phyloP scores from a whole-genome alignment of 2,888 invertebrate species.

The Seira ritae region DNA sequence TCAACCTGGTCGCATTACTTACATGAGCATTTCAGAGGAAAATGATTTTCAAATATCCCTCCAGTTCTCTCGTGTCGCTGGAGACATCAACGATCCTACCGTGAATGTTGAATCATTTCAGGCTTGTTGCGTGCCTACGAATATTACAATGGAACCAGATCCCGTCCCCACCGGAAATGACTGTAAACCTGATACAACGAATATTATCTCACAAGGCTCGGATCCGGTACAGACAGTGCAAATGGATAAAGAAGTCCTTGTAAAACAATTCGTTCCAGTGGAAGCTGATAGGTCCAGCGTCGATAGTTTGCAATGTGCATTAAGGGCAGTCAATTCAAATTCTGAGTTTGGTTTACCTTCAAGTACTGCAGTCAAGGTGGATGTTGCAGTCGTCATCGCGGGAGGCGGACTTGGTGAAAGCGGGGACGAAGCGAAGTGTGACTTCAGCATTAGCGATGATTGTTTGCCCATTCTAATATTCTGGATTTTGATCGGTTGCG shows the following conservation, averaged over 20 bases:
- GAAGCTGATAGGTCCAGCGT: not conserved
- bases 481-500: slow-evolving; percentile 61
- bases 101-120: not conserved
- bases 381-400: not conserved
- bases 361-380: not conserved
- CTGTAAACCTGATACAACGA: slow-evolving; percentile 4
- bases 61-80: slow-evolving; percentile 2
- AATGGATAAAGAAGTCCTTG: slow-evolving; percentile 39
- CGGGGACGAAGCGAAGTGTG: slow-evolving; percentile 42
- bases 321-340: slow-evolving; percentile 24
- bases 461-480: slow-evolving; percentile 63
- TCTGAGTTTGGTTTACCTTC: slow-evolving; percentile 1
- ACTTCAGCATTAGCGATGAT: slow-evolving; percentile 42
- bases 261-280: not conserved
- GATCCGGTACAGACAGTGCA: slow-evolving; percentile 33
- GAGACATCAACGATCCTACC: not conserved
- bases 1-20: slow-evolving; percentile 1
- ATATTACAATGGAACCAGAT: not conserved
- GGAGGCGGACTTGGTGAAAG: not conserved
- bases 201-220: not conserved
- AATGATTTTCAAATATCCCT: not conserved
- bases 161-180: not conserved
- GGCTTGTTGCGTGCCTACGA: slow-evolving; percentile 35
- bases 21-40: not conserved
- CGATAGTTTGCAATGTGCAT: not conserved